Conservation (phyloP, 2,888 invertebrate species). For the Seira musarum region DNA sequence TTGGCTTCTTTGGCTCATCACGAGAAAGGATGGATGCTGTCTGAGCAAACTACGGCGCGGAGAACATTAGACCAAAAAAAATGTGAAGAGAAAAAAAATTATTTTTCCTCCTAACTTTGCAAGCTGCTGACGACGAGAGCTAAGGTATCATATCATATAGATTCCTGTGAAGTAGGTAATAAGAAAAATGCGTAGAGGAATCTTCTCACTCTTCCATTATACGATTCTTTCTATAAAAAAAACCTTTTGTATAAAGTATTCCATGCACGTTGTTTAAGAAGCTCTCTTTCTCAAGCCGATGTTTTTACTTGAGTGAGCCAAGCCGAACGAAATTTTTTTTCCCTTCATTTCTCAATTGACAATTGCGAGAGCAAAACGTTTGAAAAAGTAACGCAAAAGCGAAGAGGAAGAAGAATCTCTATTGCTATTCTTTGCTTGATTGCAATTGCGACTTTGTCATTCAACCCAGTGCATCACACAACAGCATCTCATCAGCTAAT, state of each 20-base stretch:
- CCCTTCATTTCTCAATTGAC: conserved; percentile 52
- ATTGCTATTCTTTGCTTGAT: background rate
- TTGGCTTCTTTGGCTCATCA: no score
- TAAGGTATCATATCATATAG: no score
- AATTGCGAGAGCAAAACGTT: conserved; percentile 35
- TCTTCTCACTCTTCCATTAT: background rate
- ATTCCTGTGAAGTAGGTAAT: conserved; percentile 1
- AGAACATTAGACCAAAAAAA: conserved; percentile 22
- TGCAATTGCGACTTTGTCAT: conserved; percentile 23
- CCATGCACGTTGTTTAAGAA: background rate
- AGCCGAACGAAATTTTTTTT: conserved; percentile 11
- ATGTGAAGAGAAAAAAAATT: conserved; percentile 15
- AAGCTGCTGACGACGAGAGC: no score
- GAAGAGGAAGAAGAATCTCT: no score
- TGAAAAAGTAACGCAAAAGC: conserved; percentile 15
- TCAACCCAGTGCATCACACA: background rate
- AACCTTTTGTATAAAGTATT: background rate
- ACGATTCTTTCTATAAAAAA: background rate
- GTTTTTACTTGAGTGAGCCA: conserved; percentile 11
- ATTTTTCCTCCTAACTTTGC: no score
- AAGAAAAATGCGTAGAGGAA: background rate
- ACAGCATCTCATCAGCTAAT: background rate
- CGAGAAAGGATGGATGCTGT: background rate
- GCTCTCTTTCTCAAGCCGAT: background rate
- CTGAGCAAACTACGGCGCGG: background rate